Conservation (phyloP, 2,888 invertebrate genomes). For the Catocala sponsa region DNA sequence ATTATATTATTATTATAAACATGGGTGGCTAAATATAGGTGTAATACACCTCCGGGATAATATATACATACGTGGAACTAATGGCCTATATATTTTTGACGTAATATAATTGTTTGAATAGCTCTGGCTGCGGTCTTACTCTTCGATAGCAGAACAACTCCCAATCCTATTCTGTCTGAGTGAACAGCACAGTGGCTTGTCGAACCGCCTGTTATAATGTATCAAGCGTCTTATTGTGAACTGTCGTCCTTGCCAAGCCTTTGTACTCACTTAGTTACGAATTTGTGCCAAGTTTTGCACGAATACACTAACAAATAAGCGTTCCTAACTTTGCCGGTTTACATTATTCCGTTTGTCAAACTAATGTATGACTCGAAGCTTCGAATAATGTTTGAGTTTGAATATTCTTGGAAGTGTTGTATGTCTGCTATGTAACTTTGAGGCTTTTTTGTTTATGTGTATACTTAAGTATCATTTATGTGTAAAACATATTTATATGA, state of each 20-base stretch:
- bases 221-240: slow-evolving; percentile 8
- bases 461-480: too few relatives aligned
- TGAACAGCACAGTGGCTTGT: neutral
- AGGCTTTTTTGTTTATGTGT: too few relatives aligned
- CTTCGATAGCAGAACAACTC: neutral
- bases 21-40: too few relatives aligned
- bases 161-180: neutral
- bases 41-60: too few relatives aligned
- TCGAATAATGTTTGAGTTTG: slow-evolving; percentile 20
- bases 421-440: too few relatives aligned
- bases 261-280: slow-evolving; percentile 15
- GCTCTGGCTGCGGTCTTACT: too few relatives aligned
- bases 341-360: slow-evolving; percentile 25
- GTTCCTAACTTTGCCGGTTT: slow-evolving; percentile 16
- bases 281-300: slow-evolving; percentile 24
- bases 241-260: slow-evolving; percentile 15
- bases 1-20: too few relatives aligned
- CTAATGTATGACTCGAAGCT: slow-evolving; percentile 12
- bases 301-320: slow-evolving; percentile 25
- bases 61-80: too few relatives aligned
- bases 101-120: too few relatives aligned
- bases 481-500: too few relatives aligned
- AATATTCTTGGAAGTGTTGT: neutral
- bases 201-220: neutral
- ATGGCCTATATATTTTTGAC: too few relatives aligned